Base-by-base conservation (phyloP, 1,140 invertebrate genomes). In the Psix sp. region DNA sequence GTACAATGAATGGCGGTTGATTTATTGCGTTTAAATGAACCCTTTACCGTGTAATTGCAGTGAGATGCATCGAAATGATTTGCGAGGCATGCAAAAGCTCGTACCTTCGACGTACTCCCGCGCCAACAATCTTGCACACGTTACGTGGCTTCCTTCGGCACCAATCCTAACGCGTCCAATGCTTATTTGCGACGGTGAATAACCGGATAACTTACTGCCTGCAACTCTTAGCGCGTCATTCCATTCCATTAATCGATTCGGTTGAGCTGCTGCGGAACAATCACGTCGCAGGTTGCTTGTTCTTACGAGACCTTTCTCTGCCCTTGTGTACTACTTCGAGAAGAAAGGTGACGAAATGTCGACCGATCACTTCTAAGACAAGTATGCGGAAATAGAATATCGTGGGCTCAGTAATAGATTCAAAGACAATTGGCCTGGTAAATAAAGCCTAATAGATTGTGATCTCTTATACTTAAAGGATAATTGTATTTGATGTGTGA, bases 11-110 rank as follows among this genome's bases (percentile, higher is more conserved):
- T 80, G 70, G 77, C 45, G 76, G 74, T 80, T 83, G 85, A 86
- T 87, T 87, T 87, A 87, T 86, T 56, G 83, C 79, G 76, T 82
- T 86, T 82, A 86, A 86, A 86, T 86, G 84, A 87, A 87, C 80
- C 77, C 82, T 83, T 75, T 78, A 81, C 78, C 82, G 82, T 87
- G 85, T 87, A 86, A 87, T 87, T 86, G 84, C 84, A 74, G 79
- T 77, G 77, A 83, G 83, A 85, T 86, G 83, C 82, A 83, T 84
- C 78, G 63, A 65, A 56, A 85, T 85, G 86, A 87, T 87, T 86
- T 87, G 84, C 80, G 78, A 81, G 78, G 71, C 76, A 59, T 72
- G 74, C 65, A 52, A 76, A 72, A 74, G 72, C 77, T 62, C 78
- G 76, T 70, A 66, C 75, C 77, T 78, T 78, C 59, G 56, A 49